Evolutionary conservation across 2,888 invertebrate genomes (phyloP), one percentile per base, ranked within the genome.

Genomic region (Caradrina kadenii): DNA sequence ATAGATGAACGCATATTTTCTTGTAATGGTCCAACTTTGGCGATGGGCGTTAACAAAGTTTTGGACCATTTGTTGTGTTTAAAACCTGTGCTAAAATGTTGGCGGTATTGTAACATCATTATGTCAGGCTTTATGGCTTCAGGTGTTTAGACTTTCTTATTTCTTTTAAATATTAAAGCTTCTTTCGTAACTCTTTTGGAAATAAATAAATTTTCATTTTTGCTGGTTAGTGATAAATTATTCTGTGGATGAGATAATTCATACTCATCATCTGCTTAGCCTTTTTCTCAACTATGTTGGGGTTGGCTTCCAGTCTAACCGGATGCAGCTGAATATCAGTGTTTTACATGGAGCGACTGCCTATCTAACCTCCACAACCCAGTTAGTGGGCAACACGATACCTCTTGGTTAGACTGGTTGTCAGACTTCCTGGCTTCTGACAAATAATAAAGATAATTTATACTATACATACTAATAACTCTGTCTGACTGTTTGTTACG

Each of bases 1-100:
- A 93, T 94, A 94, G 93, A 93, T 90, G 91, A 91, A 93, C 90
- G 91, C 91, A 92, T 93, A 94, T 93, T 94, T 94, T 90, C 89
- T 91, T 90, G 88, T 94, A 94, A 95, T 92, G 93, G 92, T 91
- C 90, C 88, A 94, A 95, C 90, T 95, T 94, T 92, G 79, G 87
- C 88, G 86, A 89, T 90, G 87, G 87, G 86, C 84, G 84, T 79
- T 83, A 85, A 86, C 81, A 88, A 90, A 89, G 82, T 88, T 91
- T 88, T 82, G 70, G 87, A 87, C 87, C 86, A 89, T 89, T 89
- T 88, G 88, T 90, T 90, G 88, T 84, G 84, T 85, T 89, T 90
- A 88, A 89, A 90, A 88, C 84, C 80, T 80, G 79, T 74, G 80
- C 76, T 85, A 81, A 81, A 86, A 82, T 81, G 83, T 83, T 68